Evolutionary conservation across 2,888 invertebrate genomes (phyloP).

Genomic region (Anorthoa munda): DNA sequence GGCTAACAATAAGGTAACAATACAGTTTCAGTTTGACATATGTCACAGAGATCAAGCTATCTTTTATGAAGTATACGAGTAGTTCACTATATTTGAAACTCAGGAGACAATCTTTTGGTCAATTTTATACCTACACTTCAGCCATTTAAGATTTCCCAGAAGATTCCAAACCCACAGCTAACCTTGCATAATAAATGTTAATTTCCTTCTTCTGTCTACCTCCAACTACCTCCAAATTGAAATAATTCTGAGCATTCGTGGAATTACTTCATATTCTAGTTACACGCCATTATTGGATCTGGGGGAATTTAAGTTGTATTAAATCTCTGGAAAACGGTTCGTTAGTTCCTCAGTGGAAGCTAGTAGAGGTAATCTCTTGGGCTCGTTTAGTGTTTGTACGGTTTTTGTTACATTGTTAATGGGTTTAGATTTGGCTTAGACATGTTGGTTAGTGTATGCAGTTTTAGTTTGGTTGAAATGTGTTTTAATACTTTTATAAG

Average conservation of each 20-base stretch:
- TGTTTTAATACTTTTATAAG: too few relatives aligned
- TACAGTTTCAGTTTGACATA: too few relatives aligned
- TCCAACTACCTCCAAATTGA: slow-evolving; percentile 33
- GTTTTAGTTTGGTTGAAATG: too few relatives aligned
- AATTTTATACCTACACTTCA: neutral
- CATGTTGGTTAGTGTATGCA: too few relatives aligned
- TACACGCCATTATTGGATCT: slow-evolving; percentile 39
- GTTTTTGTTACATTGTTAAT: slow-evolving; percentile 1
- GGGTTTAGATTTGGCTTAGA: neutral
- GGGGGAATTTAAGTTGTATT: slow-evolving; percentile 44
- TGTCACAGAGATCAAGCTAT: too few relatives aligned
- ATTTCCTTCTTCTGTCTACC: neutral
- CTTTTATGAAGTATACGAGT: too few relatives aligned
- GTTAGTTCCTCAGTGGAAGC: slow-evolving; percentile 21
- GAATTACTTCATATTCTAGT: slow-evolving; percentile 49
- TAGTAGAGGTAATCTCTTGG: slow-evolving; percentile 13
- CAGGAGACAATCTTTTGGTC: neutral
- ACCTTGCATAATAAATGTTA: slow-evolving; percentile 1
- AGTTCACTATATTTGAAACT: neutral
- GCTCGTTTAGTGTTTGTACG: neutral
- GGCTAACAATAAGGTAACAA: too few relatives aligned
- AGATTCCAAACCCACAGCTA: neutral
- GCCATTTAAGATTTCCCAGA: neutral
- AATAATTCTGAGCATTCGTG: slow-evolving; percentile 47
- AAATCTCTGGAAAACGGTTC: slow-evolving; percentile 43